Conservation (phyloP, 2,113 vertebrate genomes). For the rabbit (Oryctolagus cuniculus) region mOryCun1.1 NC_091433.1:112478001-112478500, state of each 20-base stretch:
- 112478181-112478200: not conserved
- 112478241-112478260: not conserved
- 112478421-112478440: no score
- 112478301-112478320: not conserved
- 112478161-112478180: not conserved
- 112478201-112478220: not conserved
- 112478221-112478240: not conserved
- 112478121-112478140: not conserved
- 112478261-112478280: no score
- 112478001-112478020: not conserved
- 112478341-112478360: not conserved
- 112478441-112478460: no score
- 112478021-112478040: not conserved
- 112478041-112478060: not conserved
- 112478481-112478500: not conserved
- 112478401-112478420: not conserved
- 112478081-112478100: not conserved
- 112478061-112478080: not conserved
- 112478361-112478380: not conserved
- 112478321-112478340: not conserved
- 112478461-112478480: fast-evolving
- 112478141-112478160: not conserved
- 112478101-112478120: not conserved
- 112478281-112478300: fast-evolving
- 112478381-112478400: not conserved